These are phyloP conservation scores for Mesodorylaimus sp. DNA, from an alignment of 2,888 invertebrate species.

Conservation along the genomic window DNA sequence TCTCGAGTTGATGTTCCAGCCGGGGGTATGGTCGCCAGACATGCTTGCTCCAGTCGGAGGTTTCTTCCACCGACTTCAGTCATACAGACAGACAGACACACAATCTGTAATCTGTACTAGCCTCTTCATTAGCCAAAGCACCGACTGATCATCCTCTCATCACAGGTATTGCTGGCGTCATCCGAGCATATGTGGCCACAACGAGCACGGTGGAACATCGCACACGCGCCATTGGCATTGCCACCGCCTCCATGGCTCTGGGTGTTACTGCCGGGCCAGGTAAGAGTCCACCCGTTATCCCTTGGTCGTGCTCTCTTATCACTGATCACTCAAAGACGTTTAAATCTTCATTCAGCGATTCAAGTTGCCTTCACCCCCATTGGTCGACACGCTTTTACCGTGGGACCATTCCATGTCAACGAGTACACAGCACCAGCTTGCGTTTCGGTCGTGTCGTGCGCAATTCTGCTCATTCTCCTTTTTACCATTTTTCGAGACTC, in stretches of 20 bases:
- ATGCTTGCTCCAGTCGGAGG: too few relatives aligned
- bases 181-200: neutral
- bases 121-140: too few relatives aligned
- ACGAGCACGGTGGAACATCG: neutral
- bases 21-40: too few relatives aligned
- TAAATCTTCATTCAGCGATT: constrained; percentile 22
- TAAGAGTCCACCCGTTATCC: too few relatives aligned
- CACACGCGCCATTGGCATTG: neutral
- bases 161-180: neutral
- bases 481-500: constrained; percentile 23
- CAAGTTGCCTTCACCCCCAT: constrained; percentile 31
- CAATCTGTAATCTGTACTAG: too few relatives aligned
- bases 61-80: too few relatives aligned
- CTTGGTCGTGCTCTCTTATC: too few relatives aligned
- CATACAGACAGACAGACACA: too few relatives aligned
- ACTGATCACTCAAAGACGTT: too few relatives aligned
- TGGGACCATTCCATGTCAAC: constrained; percentile 21
- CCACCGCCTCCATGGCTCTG: neutral
- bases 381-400: constrained; percentile 25
- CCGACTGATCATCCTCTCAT: neutral
- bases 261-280: neutral
- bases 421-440: constrained; percentile 29
- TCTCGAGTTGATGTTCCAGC: too few relatives aligned
- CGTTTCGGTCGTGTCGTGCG: constrained; percentile 14
- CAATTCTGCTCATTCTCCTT: constrained; percentile 21